Conservation (phyloP, 2,797 vertebrate species). For the Sus cebifrons region DNA sequence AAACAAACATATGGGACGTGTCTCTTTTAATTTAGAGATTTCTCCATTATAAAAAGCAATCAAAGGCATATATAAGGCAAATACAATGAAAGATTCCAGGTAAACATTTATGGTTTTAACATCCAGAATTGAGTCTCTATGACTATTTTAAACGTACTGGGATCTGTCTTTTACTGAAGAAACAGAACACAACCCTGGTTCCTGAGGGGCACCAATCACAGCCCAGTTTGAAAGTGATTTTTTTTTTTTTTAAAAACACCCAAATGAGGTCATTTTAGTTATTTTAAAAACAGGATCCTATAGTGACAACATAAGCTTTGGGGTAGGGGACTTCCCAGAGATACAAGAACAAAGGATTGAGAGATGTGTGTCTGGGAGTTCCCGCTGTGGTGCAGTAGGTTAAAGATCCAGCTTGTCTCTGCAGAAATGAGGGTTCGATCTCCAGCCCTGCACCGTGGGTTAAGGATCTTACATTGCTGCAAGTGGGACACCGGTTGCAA, state of each 20-base stretch:
- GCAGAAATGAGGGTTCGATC: too few species aligned
- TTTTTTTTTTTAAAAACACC: background rate
- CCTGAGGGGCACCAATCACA: background rate
- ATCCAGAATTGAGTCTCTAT: background rate
- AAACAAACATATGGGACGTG: background rate
- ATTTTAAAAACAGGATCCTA: background rate
- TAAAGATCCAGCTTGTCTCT: too few species aligned
- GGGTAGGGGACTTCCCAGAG: background rate
- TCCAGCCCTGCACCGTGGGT: too few species aligned
- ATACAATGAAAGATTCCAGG: background rate
- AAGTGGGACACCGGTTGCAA: too few species aligned
- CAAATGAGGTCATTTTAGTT: background rate
- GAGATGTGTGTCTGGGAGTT: background rate
- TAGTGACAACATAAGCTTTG: background rate
- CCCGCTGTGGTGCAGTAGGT: too few species aligned
- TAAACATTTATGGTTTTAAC: background rate
- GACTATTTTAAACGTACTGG: background rate
- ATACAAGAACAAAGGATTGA: conserved; percentile 32
- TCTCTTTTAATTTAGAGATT: background rate
- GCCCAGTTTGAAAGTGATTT: background rate
- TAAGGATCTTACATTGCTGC: too few species aligned
- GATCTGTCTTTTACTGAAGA: background rate
- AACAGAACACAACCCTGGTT: background rate
- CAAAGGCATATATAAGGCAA: conserved; percentile 33
- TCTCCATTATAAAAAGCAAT: background rate